Conservation (phyloP, 35 echinoderm and acorn worm genomes). For the Ptychodera flava region DNA sequence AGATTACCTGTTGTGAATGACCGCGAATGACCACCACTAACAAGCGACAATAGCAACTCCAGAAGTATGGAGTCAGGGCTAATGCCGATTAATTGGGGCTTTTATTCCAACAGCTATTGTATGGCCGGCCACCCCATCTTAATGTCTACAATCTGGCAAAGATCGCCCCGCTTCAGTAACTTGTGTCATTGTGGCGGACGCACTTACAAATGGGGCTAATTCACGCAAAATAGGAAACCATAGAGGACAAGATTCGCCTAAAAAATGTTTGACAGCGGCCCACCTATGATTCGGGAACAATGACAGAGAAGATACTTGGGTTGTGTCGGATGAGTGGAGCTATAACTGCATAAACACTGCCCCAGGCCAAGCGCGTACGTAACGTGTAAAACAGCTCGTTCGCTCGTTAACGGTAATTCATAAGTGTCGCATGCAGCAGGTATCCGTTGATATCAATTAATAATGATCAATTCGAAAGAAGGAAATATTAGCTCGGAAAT, state of each 20-base stretch:
- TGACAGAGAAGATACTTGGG: neutral
- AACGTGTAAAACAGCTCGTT: neutral
- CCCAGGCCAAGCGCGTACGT: neutral
- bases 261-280: neutral
- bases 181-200: neutral
- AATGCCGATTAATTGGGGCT: neutral
- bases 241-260: neutral
- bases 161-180: neutral
- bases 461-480: neutral
- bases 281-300: neutral
- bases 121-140: neutral
- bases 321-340: neutral
- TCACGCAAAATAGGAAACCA: neutral
- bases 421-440: neutral
- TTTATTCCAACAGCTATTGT: neutral
- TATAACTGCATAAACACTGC: neutral
- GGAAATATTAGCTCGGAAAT: neutral
- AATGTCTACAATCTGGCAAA: neutral
- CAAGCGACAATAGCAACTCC: no score
- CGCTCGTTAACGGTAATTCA: neutral
- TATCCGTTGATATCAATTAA: neutral
- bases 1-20: no score
- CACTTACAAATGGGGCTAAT: neutral
- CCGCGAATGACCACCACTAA: no score
- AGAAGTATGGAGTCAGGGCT: neutral